Evolutionary conservation across 2,888 invertebrate genomes (phyloP).

Genomic region (Muscina levida): DNA sequence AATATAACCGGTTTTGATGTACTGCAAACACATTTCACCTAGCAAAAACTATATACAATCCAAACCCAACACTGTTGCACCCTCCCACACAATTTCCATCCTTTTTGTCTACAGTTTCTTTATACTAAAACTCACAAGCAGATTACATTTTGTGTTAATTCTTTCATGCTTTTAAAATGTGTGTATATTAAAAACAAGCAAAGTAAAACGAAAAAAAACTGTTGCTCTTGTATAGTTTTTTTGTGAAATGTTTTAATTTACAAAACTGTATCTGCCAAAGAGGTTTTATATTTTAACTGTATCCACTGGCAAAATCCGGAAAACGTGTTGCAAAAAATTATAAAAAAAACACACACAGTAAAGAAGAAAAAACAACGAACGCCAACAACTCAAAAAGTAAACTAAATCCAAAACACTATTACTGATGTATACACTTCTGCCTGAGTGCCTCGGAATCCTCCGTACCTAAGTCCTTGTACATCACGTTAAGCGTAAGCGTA

Average conservation of each 20-base stretch:
- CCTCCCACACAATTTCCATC: slow-evolving; percentile 27
- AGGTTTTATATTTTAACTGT: slow-evolving; percentile 61
- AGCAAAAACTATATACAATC: too few species aligned
- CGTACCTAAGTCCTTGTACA: slow-evolving; percentile 31
- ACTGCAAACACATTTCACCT: too few species aligned
- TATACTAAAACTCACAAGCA: slow-evolving; percentile 70
- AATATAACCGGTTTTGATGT: too few species aligned
- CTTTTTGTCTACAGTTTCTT: not conserved
- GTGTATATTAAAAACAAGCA: slow-evolving; percentile 15
- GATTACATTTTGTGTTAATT: slow-evolving; percentile 78
- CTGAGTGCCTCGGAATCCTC: slow-evolving; percentile 58
- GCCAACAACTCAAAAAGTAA: slow-evolving; percentile 33
- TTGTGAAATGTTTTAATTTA: slow-evolving; percentile 60
- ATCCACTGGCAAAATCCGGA: slow-evolving; percentile 28
- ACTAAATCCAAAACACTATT: slow-evolving; percentile 62
- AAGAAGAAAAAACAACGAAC: slow-evolving; percentile 20
- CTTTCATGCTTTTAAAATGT: slow-evolving; percentile 63
- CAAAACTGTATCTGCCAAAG: slow-evolving; percentile 62
- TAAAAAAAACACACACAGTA: slow-evolving; percentile 12
- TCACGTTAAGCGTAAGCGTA: not conserved
- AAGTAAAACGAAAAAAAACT: slow-evolving; percentile 55
- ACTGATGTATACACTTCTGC: slow-evolving; percentile 65
- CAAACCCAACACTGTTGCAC: not conserved
- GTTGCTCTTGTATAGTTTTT: slow-evolving; percentile 62
- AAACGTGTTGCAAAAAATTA: slow-evolving; percentile 50